phyloP scores from a whole-genome alignment of 2,888 invertebrate genomes.

The Ophion ventricosus region DNA sequence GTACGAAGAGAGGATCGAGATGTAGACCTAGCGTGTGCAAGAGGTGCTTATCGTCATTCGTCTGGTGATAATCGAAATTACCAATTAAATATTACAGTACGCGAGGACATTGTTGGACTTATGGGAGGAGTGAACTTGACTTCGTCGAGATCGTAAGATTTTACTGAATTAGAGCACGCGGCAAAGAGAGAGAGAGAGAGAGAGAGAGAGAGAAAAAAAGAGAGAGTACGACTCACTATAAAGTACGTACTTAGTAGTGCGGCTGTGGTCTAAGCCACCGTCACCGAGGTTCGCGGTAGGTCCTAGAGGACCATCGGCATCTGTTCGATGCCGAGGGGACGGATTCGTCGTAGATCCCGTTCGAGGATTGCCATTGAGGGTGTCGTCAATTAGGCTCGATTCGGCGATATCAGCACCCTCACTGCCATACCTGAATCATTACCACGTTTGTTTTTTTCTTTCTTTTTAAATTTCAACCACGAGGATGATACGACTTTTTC shows the following conservation, averaged over 20 bases:
- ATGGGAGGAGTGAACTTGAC: constrained; percentile 28
- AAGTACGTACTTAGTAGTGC: constrained; percentile 78
- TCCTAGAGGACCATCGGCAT: constrained; percentile 69
- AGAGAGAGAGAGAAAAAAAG: constrained; percentile 61
- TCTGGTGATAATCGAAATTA: constrained; percentile 58
- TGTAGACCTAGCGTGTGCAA: constrained; percentile 28
- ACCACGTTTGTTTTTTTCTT: constrained; percentile 51
- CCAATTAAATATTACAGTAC: constrained; percentile 65
- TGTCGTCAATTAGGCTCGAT: constrained; percentile 81
- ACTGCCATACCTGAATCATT: constrained; percentile 80
- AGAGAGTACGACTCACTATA: constrained; percentile 67
- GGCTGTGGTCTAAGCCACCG: constrained; percentile 70
- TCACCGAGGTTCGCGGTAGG: constrained; percentile 72
- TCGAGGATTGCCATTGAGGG: constrained; percentile 81
- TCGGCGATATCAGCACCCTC: constrained; percentile 79
- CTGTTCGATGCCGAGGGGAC: constrained; percentile 73
- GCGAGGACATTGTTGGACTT: constrained; percentile 34
- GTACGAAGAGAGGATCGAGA: neutral
- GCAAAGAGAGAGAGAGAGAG: constrained; percentile 42
- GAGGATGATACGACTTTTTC: neutral
- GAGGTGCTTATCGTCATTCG: constrained; percentile 62
- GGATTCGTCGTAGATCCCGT: constrained; percentile 72
- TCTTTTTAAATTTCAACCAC: constrained; percentile 23
- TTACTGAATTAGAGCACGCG: constrained; percentile 61
- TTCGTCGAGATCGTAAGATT: constrained; percentile 67